Base-by-base conservation (phyloP, 2,113 vertebrate genomes). In the Circaetus cinerascens region DNA sequence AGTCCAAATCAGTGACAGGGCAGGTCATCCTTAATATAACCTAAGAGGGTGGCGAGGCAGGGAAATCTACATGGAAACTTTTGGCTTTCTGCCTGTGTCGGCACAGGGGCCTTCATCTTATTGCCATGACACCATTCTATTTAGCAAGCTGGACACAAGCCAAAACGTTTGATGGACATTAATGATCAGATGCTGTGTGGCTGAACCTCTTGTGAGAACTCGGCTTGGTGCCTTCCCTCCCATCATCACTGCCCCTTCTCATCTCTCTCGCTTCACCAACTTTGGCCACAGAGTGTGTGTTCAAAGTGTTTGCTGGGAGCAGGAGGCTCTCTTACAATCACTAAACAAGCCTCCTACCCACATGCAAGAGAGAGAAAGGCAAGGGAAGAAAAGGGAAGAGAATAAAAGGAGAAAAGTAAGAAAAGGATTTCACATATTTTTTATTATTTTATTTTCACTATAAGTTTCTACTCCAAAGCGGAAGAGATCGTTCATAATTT, bases 171-270 rank as follows among this genome's bases (percentile, higher is more conserved):
- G 67, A 95, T 94, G 85, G 94, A 87, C 89, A 68, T 97, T 95
- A 97, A 87, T 95, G 84, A 96, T 92, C 87, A 87, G 66, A 68
- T 95, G 77, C 89, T 96, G 43, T 90, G 89, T 91, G 90, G n/a
- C 82, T 91, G 53, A 94, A 78, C 78, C 80, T 96, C 91, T 97
- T 95, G 71, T 67, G 69, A 95, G 85, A 87, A 80, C 87, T 82
- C 66, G 36, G 84, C 83, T 95, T 93, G 69, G 27, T 96, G 53
- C 94, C 81, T 96, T 87, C 74, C 62, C 87, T 98, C 72, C 69
- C 80, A 91, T 97, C 83, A 86, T 93, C 93, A 86, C 13, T 97
- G 85, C 72, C 72, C 64, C 84, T 95, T 97, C 95, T 97, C 91
- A 95, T 97, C 87, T 95, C 73, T 94, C 92, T 97, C 10, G 21